These are phyloP conservation scores for Macrophya alboannulata DNA, from an alignment of 2,888 invertebrate species.

Conservation along the genomic window DNA sequence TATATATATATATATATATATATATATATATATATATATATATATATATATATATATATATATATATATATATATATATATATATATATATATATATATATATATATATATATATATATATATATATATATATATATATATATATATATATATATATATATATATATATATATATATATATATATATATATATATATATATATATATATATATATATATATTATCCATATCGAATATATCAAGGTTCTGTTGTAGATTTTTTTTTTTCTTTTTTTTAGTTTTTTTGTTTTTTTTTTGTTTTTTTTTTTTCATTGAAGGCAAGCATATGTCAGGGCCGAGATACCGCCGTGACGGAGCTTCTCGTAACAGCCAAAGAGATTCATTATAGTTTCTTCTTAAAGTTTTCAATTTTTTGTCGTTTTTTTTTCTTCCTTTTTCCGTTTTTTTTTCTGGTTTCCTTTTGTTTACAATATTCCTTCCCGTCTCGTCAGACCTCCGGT, in stretches of 20 bases:
- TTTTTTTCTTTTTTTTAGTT: not conserved
- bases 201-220: slow-evolving; percentile 59
- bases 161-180: slow-evolving; percentile 48
- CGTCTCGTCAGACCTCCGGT: not conserved
- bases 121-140: slow-evolving; percentile 48
- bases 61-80: slow-evolving; percentile 48
- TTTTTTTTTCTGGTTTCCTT: no score
- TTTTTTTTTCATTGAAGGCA: slow-evolving; percentile 72
- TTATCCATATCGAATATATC: slow-evolving; percentile 60
- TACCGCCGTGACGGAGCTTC: slow-evolving; percentile 48
- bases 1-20: slow-evolving; percentile 48
- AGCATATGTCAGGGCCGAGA: slow-evolving; percentile 67
- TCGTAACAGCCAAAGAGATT: slow-evolving; percentile 59
- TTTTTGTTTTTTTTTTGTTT: slow-evolving; percentile 61
- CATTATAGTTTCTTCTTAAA: slow-evolving; percentile 5
- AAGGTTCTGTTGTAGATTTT: slow-evolving; percentile 45
- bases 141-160: slow-evolving; percentile 48
- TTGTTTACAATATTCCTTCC: not conserved
- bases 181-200: slow-evolving; percentile 48
- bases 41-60: slow-evolving; percentile 48
- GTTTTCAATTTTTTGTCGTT: slow-evolving; percentile 39
- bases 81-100: slow-evolving; percentile 48
- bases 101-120: slow-evolving; percentile 48
- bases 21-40: slow-evolving; percentile 48
- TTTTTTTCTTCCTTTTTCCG: not conserved